Conservation (phyloP, 1,140 invertebrate species). For the Scaptomyza hsui region DNA sequence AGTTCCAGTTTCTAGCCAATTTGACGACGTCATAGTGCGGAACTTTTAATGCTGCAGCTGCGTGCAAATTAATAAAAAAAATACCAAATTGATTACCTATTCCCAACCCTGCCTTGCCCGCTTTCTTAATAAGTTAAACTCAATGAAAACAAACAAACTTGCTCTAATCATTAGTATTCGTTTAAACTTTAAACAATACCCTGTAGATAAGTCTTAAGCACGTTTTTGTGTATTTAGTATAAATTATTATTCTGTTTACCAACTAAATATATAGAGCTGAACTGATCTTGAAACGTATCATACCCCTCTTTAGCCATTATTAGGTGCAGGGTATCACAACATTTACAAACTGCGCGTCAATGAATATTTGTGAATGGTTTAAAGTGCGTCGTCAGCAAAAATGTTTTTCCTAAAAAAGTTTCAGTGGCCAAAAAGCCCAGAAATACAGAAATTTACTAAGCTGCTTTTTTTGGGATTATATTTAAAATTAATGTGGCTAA, state of each 20-base stretch:
- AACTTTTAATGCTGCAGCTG: constrained; percentile 46
- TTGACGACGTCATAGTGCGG: constrained; percentile 52
- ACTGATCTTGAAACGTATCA: neutral
- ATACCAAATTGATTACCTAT: constrained; percentile 43
- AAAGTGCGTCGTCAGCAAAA: constrained; percentile 40
- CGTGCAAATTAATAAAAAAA: constrained; percentile 65
- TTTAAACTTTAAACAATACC: neutral
- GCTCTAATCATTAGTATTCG: neutral
- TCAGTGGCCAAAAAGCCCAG: constrained; percentile 4
- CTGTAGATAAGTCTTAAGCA: neutral
- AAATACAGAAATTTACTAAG: constrained; percentile 27
- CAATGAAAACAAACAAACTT: constrained; percentile 32
- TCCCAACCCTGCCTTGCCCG: neutral
- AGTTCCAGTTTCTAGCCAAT: constrained; percentile 9
- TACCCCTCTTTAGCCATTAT: neutral
- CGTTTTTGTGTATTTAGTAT: too few relatives aligned
- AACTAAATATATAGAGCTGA: too few relatives aligned
- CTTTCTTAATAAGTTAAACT: constrained; percentile 12
- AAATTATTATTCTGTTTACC: too few relatives aligned
- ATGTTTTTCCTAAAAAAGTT: constrained; percentile 16
- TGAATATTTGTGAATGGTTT: constrained; percentile 56
- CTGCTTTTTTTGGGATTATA: constrained; percentile 47
- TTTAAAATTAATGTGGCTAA: constrained; percentile 5
- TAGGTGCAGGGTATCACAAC: constrained; percentile 3
- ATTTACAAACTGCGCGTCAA: constrained; percentile 28